phyloP scores from a whole-genome alignment of 1,140 invertebrate genomes.

The Thaumatotibia leucotreta region DNA sequence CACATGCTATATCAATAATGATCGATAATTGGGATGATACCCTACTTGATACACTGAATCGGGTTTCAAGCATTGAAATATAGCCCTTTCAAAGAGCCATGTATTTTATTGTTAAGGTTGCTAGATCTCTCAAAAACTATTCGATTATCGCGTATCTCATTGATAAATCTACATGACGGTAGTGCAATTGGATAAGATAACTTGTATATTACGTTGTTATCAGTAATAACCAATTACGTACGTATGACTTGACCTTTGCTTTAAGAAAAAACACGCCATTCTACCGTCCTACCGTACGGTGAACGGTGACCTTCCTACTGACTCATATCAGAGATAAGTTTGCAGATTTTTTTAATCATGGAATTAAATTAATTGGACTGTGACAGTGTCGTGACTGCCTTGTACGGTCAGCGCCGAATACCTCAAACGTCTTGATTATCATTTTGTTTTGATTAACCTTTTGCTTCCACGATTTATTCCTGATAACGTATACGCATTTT shows the following conservation, averaged over 20 bases:
- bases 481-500: neutral
- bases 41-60: no score
- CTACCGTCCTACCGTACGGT: neutral
- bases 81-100: no score
- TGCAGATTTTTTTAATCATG: neutral
- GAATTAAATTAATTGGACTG: neutral
- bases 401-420: neutral
- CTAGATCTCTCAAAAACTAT: no score
- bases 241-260: neutral
- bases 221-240: neutral
- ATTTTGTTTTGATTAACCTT: neutral
- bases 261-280: neutral
- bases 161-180: neutral
- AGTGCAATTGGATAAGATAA: neutral
- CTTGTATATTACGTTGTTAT: neutral
- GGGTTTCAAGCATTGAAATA: no score
- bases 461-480: neutral
- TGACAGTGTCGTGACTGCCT: neutral
- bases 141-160: no score
- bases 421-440: neutral
- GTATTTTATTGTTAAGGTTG: no score
- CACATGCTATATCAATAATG: neutral
- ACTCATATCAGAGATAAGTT: slow-evolving; percentile 8
- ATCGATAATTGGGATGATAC: neutral
- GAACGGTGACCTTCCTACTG: neutral